These are phyloP conservation scores for Procambarus clarkii DNA, from an alignment of 1,140 invertebrate species.

Conservation along the genomic window DNA sequence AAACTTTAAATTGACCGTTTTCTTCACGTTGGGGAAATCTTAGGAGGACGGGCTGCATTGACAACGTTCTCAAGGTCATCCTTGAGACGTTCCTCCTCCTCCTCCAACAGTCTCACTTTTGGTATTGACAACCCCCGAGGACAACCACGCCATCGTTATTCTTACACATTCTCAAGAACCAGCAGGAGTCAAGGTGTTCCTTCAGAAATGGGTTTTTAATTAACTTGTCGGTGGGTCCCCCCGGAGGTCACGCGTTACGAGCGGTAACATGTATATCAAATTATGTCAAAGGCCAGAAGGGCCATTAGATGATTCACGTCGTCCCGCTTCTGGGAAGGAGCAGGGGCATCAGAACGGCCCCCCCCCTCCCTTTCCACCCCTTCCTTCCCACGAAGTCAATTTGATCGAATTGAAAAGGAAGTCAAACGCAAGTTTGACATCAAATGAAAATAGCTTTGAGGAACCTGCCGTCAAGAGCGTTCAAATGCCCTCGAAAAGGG, in stretches of 20 bases:
- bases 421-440: not conserved
- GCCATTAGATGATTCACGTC: constrained; percentile 18
- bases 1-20: too few species aligned
- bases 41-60: too few species aligned
- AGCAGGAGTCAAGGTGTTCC: not conserved
- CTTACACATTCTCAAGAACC: not conserved
- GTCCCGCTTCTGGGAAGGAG: not conserved
- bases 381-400: not conserved
- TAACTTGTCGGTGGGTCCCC: constrained; percentile 12
- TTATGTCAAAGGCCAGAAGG: constrained; percentile 24
- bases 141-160: too few species aligned
- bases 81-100: too few species aligned
- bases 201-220: constrained; percentile 27
- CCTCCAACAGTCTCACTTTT: too few species aligned
- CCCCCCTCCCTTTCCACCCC: not conserved
- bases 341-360: not conserved
- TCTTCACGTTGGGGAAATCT: too few species aligned
- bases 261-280: constrained; percentile 33
- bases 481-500: not conserved
- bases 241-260: constrained; percentile 7
- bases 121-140: too few species aligned
- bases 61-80: too few species aligned
- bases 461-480: not conserved
- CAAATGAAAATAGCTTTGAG: not conserved
- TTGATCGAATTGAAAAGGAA: not conserved